These are phyloP conservation scores for Nestor notabilis DNA, from an alignment of 2,113 vertebrate genomes.

Conservation along the genomic window DNA sequence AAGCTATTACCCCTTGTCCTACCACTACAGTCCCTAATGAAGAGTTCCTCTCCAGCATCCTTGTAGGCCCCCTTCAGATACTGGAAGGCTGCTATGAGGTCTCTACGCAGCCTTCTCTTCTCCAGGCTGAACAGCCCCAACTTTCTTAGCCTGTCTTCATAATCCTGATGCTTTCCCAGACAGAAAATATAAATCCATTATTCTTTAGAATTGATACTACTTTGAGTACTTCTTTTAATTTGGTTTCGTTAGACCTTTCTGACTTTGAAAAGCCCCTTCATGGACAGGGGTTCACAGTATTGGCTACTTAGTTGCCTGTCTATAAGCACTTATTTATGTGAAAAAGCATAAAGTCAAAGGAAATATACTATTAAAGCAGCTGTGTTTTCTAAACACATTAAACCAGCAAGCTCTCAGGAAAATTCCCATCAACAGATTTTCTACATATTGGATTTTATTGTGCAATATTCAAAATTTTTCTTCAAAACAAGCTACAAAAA, in stretches of 20 bases:
- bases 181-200: neutral
- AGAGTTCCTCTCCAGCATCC: too few relatives aligned
- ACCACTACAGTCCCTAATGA: too few relatives aligned
- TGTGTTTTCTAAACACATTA: neutral
- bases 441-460: neutral
- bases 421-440: neutral
- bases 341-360: neutral
- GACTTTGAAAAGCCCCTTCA: neutral
- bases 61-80: too few relatives aligned
- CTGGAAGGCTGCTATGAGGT: too few relatives aligned
- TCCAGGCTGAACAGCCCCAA: too few relatives aligned
- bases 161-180: neutral
- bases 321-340: neutral
- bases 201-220: neutral
- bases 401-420: neutral
- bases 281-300: neutral
- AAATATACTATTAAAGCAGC: neutral
- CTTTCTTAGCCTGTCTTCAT: too few relatives aligned
- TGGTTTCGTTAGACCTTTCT: neutral
- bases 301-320: neutral
- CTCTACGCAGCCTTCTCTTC: too few relatives aligned
- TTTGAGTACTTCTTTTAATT: neutral
- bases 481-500: neutral
- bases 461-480: neutral
- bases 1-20: too few relatives aligned